A percentile compares a stretch with the other conserved stretches of the same genome.
Evolutionary conservation across 2,888 invertebrate genomes (phyloP).

Genomic region (Dicycla oo): DNA sequence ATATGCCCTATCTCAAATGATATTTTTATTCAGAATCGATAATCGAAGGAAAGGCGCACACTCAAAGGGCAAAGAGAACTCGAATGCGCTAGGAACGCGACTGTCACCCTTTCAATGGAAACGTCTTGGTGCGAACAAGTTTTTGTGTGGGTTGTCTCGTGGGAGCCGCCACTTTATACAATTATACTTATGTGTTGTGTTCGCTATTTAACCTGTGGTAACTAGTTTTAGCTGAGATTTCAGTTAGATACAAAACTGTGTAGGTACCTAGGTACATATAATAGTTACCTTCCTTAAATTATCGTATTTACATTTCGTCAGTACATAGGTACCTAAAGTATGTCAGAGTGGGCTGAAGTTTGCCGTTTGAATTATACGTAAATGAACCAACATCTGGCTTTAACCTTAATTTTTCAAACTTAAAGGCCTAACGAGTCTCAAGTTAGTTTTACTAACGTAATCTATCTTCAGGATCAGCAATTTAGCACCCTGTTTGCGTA

Average conservation of each 20-base stretch:
- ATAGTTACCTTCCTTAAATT: conserved; percentile 21
- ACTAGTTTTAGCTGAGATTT: conserved; percentile 62
- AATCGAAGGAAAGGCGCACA: conserved; percentile 50
- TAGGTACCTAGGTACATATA: neutral
- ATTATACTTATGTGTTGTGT: conserved; percentile 71
- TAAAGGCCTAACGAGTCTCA: neutral
- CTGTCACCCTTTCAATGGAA: conserved; percentile 70
- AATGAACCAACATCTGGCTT: neutral
- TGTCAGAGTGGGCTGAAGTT: conserved; percentile 24
- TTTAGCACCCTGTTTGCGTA: no score
- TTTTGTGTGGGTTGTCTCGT: conserved; percentile 77
- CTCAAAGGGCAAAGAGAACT: conserved; percentile 58
- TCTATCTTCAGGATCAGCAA: neutral
- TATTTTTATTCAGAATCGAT: conserved; percentile 44
- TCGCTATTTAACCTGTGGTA: conserved; percentile 60
- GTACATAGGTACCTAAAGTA: neutral
- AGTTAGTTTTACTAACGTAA: neutral
- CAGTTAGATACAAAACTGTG: conserved; percentile 33
- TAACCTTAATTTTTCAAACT: neutral
- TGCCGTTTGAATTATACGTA: neutral
- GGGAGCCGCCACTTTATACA: conserved; percentile 73
- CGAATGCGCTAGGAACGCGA: conserved; percentile 57
- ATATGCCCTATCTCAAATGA: conserved; percentile 35
- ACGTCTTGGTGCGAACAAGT: conserved; percentile 74
- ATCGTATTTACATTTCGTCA: conserved; percentile 39